phyloP scores from a whole-genome alignment of 2,888 invertebrate genomes.

The Osmoderma eremita region DNA sequence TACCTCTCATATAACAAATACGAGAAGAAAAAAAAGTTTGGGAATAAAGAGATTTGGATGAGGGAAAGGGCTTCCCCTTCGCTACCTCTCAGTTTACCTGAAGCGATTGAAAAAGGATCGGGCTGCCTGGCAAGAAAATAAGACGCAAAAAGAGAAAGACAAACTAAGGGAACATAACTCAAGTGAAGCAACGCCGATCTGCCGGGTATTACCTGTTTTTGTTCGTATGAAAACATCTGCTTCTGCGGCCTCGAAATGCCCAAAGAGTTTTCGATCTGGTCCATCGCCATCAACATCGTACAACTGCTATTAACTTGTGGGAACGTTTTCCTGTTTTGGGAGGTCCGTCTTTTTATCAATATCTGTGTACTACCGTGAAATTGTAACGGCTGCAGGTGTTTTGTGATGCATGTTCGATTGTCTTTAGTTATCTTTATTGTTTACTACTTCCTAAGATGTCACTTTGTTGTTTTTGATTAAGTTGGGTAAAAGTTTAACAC shows the following conservation, averaged over 20 bases:
- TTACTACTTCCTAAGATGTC: neutral
- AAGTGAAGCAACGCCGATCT: slow-evolving; percentile 23
- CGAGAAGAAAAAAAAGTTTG: no score
- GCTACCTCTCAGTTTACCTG: neutral
- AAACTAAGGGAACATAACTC: slow-evolving; percentile 16
- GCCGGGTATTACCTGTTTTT: slow-evolving; percentile 32
- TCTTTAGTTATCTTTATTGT: neutral
- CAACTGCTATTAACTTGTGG: slow-evolving; percentile 22
- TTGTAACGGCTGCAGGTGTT: slow-evolving; percentile 30
- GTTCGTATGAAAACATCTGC: slow-evolving; percentile 35
- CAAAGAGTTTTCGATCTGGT: slow-evolving; percentile 27
- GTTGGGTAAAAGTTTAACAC: no score
- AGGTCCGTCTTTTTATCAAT: slow-evolving; percentile 14
- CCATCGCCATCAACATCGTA: slow-evolving; percentile 19
- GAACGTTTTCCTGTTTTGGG: slow-evolving; percentile 31
- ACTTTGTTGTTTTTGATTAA: neutral
- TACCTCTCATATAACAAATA: no score
- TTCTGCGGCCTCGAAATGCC: slow-evolving; percentile 30
- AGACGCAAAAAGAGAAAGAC: neutral
- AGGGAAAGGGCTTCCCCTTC: no score
- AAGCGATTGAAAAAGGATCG: slow-evolving; percentile 10
- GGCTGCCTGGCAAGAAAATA: neutral
- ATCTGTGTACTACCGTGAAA: neutral
- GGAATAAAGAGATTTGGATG: no score
- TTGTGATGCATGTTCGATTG: slow-evolving; percentile 21